These are phyloP conservation scores for Drepana arcuata DNA, from an alignment of 1,140 invertebrate genomes.

Conservation along the genomic window DNA sequence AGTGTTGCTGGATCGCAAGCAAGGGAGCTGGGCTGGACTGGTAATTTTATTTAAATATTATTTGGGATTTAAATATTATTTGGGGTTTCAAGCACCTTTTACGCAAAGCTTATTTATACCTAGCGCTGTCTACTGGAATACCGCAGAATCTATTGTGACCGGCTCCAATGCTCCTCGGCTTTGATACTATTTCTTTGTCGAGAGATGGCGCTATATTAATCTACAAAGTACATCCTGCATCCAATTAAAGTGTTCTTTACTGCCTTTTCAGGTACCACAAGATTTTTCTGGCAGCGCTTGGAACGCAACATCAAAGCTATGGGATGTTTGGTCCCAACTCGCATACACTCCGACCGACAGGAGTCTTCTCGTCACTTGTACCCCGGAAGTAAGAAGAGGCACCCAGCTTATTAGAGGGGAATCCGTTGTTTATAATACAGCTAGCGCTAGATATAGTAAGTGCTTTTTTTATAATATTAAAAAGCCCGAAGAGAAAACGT, in stretches of 20 bases:
- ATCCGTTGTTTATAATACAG: constrained; percentile 25
- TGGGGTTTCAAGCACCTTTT: too few species aligned
- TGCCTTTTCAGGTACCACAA: constrained; percentile 24
- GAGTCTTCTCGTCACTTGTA: constrained; percentile 14
- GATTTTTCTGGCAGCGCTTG: constrained; percentile 31
- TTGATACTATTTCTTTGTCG: too few species aligned
- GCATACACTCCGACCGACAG: constrained; percentile 18
- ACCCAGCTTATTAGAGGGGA: constrained; percentile 17
- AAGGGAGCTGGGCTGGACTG: too few species aligned
- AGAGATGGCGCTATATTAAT: too few species aligned
- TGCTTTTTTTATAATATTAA: constrained; percentile 1
- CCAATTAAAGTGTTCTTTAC: background rate
- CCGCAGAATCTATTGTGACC: background rate
- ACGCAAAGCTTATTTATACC: too few species aligned
- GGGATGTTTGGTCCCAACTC: constrained; percentile 37
- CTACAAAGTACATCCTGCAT: too few species aligned
- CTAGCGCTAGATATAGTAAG: constrained; percentile 18
- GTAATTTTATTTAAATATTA: too few species aligned
- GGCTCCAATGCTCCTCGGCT: background rate
- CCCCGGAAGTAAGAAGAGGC: constrained; percentile 16
- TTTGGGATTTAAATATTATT: too few species aligned
- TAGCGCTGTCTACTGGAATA: too few species aligned
- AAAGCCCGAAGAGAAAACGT: too few species aligned
- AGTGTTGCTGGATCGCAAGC: too few species aligned
- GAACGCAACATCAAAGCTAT: constrained; percentile 45